Conservation (phyloP, 2,888 invertebrate genomes). For the Agrotis ipsilon region DNA sequence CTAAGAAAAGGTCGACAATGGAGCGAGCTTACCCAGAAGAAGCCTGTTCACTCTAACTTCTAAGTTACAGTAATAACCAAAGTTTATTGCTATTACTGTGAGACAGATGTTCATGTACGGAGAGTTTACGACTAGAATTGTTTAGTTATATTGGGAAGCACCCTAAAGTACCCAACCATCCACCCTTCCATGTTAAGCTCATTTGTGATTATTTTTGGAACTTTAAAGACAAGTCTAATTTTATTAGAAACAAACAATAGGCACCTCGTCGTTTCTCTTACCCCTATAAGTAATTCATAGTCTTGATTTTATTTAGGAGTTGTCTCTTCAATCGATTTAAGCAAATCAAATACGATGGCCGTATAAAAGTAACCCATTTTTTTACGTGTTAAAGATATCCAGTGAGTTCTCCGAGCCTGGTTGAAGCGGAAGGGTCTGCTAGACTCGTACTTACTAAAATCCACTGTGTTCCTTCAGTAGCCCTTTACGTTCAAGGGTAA, state of each 20-base stretch:
- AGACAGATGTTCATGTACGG: conserved; percentile 17
- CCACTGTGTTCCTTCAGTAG: too few species aligned
- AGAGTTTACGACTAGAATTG: conserved; percentile 17
- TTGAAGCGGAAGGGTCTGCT: too few species aligned
- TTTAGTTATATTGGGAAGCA: conserved; percentile 23
- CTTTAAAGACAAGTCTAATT: conserved; percentile 15
- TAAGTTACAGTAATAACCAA: conserved; percentile 33
- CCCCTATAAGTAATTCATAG: background rate
- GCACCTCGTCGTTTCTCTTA: conserved; percentile 6
- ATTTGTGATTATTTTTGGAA: conserved; percentile 39
- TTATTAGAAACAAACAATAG: conserved; percentile 4
- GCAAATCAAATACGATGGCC: background rate
- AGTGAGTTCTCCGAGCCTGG: too few species aligned
- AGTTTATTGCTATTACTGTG: conserved; percentile 20
- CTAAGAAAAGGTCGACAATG: too few species aligned
- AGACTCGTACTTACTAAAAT: too few species aligned
- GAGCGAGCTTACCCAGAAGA: too few species aligned
- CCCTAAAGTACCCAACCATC: conserved; percentile 16
- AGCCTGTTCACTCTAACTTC: too few species aligned
- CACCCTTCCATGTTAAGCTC: conserved; percentile 11
- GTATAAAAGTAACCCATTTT: too few species aligned
- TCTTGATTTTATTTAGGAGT: background rate
- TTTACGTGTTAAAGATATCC: too few species aligned
- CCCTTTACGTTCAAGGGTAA: too few species aligned
- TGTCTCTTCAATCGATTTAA: background rate